phyloP scores from a whole-genome alignment of 2,113 vertebrate genomes.

The Saiga tatarica region DNA sequence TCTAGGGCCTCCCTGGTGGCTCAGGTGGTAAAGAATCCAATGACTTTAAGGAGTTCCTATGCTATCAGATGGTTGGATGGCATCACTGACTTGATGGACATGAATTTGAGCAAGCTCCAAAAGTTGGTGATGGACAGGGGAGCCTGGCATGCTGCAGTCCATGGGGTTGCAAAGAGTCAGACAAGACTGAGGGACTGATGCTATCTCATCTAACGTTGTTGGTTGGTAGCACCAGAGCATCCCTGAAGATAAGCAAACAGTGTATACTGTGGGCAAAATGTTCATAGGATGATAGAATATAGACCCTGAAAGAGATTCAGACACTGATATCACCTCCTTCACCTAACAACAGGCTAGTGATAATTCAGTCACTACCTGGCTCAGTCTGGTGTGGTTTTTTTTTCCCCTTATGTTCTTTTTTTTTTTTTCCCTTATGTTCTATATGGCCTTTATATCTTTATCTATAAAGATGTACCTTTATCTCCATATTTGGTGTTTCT shows the following conservation, averaged over 20 bases:
- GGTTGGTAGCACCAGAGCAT: background rate
- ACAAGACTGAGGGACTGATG: background rate
- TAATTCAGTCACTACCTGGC: background rate
- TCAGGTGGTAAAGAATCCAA: background rate
- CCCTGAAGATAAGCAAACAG: background rate
- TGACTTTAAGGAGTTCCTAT: background rate
- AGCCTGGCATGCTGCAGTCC: background rate
- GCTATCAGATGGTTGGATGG: background rate
- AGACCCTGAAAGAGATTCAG: background rate
- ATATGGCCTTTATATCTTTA: background rate
- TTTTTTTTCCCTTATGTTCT: background rate
- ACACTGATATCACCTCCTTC: background rate
- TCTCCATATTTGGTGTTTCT: background rate
- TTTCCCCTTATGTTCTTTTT: background rate
- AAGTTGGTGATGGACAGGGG: background rate
- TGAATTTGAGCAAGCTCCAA: background rate
- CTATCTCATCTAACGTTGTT: background rate
- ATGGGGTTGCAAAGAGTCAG: background rate
- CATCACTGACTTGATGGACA: background rate
- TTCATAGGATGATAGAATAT: background rate
- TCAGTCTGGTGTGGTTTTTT: background rate
- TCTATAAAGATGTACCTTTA: background rate
- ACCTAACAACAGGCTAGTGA: background rate
- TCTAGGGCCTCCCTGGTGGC: background rate
- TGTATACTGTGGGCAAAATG: background rate